phyloP scores from a whole-genome alignment of 1,140 invertebrate species.

The Archegozetes longisetosus region DNA sequence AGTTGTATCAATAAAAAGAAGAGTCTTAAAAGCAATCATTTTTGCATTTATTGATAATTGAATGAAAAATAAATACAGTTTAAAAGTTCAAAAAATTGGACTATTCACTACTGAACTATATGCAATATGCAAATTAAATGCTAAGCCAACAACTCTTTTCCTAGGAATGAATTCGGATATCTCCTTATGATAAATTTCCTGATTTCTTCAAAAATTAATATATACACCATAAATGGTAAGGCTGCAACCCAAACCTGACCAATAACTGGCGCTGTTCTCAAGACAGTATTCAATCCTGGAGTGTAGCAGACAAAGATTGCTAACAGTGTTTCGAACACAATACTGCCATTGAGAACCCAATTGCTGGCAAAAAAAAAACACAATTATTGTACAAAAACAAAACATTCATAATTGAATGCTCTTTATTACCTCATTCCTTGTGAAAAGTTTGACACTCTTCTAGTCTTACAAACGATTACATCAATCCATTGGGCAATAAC shows the following conservation, averaged over 20 bases:
- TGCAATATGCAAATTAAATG: no score
- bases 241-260: neutral
- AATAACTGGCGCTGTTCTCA: neutral
- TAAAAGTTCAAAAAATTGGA: no score
- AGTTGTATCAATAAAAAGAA: no score
- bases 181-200: neutral
- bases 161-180: conserved; percentile 70
- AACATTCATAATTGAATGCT: neutral
- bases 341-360: conserved; percentile 48
- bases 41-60: no score
- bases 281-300: conserved; percentile 48
- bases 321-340: conserved; percentile 53
- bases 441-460: conserved; percentile 42
- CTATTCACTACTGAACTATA: no score
- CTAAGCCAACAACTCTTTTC: conserved; percentile 67
- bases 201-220: conserved; percentile 2
- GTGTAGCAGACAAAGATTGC: conserved; percentile 50
- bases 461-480: conserved; percentile 48
- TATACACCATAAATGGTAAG: neutral
- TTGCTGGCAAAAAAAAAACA: conserved; percentile 33
- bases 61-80: no score
- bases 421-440: conserved; percentile 40
- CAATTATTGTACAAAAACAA: neutral
- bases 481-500: conserved; percentile 51
- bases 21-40: no score